Conservation (phyloP, 2,113 vertebrate species). For the Ptyas mucosa region DNA sequence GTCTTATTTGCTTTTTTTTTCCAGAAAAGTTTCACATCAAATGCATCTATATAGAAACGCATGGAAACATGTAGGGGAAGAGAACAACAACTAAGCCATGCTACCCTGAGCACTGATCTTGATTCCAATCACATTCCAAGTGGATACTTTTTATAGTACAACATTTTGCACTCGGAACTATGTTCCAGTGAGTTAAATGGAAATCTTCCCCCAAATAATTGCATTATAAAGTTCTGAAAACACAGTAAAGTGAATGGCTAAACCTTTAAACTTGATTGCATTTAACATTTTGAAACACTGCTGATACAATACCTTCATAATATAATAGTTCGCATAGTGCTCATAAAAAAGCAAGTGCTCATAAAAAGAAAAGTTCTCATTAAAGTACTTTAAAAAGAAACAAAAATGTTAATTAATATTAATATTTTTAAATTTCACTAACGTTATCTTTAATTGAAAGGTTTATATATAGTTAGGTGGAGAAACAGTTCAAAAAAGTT, state of each 20-base stretch:
- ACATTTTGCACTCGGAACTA: not conserved
- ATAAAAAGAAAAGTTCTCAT: too few species aligned
- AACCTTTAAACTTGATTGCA: not conserved
- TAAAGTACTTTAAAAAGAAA: not conserved
- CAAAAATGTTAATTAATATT: slow-evolving; percentile 1
- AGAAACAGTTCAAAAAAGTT: not conserved
- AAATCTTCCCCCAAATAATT: not conserved
- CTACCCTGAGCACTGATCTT: not conserved
- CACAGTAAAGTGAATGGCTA: not conserved
- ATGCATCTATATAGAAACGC: not conserved
- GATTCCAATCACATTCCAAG: not conserved
- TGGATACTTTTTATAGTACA: not conserved
- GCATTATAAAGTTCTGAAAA: not conserved
- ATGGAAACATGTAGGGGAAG: not conserved
- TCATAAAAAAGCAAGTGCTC: not conserved
- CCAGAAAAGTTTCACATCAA: not conserved
- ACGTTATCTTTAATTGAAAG: slow-evolving; percentile 1
- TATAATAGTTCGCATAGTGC: not conserved
- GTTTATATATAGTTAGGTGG: slow-evolving; percentile 21
- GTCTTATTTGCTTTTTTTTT: not conserved
- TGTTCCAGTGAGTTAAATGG: not conserved
- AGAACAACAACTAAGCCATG: not conserved
- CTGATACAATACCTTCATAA: not conserved
- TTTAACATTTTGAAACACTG: not conserved
- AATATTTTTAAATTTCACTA: not conserved